Base-by-base conservation (phyloP, 2,888 invertebrate genomes). In the Taphrorychus bicolor region DNA sequence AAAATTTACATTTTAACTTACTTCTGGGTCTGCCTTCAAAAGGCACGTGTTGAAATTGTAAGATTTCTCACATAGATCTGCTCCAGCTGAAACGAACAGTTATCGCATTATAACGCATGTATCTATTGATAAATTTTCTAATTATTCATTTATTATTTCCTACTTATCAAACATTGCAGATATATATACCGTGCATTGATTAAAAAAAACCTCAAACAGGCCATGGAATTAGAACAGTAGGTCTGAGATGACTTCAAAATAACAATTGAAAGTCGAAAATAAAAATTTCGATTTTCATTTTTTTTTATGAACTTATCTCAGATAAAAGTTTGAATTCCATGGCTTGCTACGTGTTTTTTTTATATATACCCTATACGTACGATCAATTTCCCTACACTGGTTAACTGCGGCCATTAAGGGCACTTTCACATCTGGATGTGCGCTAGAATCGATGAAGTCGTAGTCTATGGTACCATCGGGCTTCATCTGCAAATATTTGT, bases 11-110 rank as follows among this genome's bases (percentile, higher is more conserved):
- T 11, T 32, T 32, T 9, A 11, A 61, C 69, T 73, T 75, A 79
- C 79, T 72, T 70, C 75, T 32, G 75, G 73, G 70, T 79, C 78
- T 18, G 77, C 78, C 14, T 72, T 53, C 57, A 74, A 70, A 61
- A 79, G 51, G 63, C 79, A 79, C 5, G 66, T 54, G 59, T 78
- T 77, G 57, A 80, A 78, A 67, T 79, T 76, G 59, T 79, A 79
- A 5, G 78, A 74, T 68, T 77, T 76, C 65, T 78, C 78, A 62
- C 79, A 79, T 32, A 76, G 69, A 65, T 78, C 71, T 5, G 72
- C 73, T 21, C 75, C 76, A 59, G 72, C 80, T 79, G 62, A 56
- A 77, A 76, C 59, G 4, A 40, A 51, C 19, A 3, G n/a, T n/a
- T n/a, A n/a, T n/a, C n/a, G n/a, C n/a, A n/a, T n/a, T n/a, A n/a